Base-by-base conservation (phyloP, 2,113 vertebrate species). In the Megaptera novaeangliae region DNA sequence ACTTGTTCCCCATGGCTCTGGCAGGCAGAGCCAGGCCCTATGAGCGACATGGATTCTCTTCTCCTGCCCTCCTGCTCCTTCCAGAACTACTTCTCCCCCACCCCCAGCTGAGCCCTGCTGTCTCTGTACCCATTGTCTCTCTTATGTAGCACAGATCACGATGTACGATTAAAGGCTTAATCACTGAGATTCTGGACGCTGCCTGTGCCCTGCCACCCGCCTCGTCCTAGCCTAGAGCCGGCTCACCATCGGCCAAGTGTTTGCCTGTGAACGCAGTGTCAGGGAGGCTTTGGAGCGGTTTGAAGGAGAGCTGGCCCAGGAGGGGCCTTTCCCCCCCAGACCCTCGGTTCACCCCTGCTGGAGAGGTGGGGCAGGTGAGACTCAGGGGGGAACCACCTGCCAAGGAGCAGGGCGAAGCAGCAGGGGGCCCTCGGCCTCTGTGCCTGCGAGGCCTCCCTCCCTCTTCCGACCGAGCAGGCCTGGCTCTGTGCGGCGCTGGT, bases 391-490 rank as follows among this genome's bases (percentile, higher is more conserved):
- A 0, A 20, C 14, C 13, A 21, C 8, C 34, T 8, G 46, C 63
- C 49, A 27, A 36, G 17, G 49, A 63, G 49, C 14, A 3, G 11
- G 68, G 4, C 2, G 66, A 27, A 1, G 17, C 1, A 0, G 34
- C 6, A 25, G 5, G 0, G 0, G 12, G 49, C 8, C 39, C 6
- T 59, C 0, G 0, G 44, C n/a, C 20, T 18, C 21, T 21, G 9
- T 2, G 23, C 52, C 93, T 23, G 10, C 39, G 2, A 4, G 52
- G 44, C 52, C 36, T 44, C 10, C 63, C n/a, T 25, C n/a, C 64
- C 0, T 49, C 71, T 29, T 4, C 25, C 0, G 1, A 41, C 29
- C 12, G 44, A 13, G 6, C 20, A 23, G 61, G 5, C 14, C 6
- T 1, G 18, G 46, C 84, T 41, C 17, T 0, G 2, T 0, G 3